Percentiles rank a stretch among this genome's conserved stretches.
phyloP scores from a whole-genome alignment of 1,140 invertebrate genomes.

The Sweltsa coloradensis region DNA sequence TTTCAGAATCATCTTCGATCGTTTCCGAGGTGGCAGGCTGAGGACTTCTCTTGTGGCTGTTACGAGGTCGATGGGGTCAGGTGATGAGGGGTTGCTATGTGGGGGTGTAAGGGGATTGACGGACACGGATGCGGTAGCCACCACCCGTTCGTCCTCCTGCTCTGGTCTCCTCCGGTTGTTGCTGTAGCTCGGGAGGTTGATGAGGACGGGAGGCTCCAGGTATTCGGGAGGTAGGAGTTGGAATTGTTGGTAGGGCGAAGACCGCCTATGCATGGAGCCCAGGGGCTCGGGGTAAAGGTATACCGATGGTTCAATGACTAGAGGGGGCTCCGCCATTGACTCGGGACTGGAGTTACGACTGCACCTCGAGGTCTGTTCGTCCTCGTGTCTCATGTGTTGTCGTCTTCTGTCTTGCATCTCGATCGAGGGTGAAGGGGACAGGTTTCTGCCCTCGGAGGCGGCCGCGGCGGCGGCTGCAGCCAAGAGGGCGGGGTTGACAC shows the following conservation, averaged over 20 bases:
- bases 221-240: constrained; percentile 12
- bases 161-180: not conserved
- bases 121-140: constrained; percentile 8
- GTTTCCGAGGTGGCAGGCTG: constrained; percentile 60
- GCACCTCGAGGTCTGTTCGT: not conserved
- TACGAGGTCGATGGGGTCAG: constrained; percentile 38
- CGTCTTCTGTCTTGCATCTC: constrained; percentile 3
- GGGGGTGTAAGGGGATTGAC: constrained; percentile 42
- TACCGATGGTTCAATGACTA: constrained; percentile 22
- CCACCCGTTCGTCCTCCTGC: constrained; percentile 21
- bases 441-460: constrained; percentile 24
- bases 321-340: constrained; percentile 6
- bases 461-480: constrained; percentile 31
- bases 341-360: not conserved
- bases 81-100: constrained; percentile 46
- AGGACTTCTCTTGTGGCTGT: constrained; percentile 44
- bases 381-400: not conserved
- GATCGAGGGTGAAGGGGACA: not conserved
- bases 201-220: constrained; percentile 29
- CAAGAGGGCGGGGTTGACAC: constrained; percentile 34
- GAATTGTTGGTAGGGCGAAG: constrained; percentile 1
- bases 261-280: constrained; percentile 15
- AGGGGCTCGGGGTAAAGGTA: constrained; percentile 21
- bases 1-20: constrained; percentile 61
- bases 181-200: not conserved